Base-by-base conservation (phyloP, 2,797 vertebrate species). In the Mormyrus hasselquistii region DNA sequence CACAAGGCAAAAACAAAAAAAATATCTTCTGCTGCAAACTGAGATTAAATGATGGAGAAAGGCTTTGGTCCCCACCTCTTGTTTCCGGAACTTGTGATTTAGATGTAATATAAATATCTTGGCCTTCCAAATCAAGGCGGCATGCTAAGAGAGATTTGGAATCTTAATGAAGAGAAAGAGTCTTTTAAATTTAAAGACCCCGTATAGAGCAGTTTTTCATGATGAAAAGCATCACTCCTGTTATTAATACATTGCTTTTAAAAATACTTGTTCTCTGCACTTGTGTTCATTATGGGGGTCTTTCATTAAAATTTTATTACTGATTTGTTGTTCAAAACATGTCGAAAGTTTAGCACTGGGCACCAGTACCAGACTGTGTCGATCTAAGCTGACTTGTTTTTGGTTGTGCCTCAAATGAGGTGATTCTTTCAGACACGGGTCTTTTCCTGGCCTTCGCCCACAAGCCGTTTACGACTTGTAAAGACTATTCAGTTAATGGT, bases 401-500 rank as follows among this genome's bases (percentile, higher is more conserved):
- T 91, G 88, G 84, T 73, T 90, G 69, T 86, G 41, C 25, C 0
- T 12, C 38, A 79, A 7, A 79, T 79, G 41, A 79, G 16, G 16
- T 44, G 73, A 44, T 19, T n/a, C 0, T 73, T 88, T 87, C 92
- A 76, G 82, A 49, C 88, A 59, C 76, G 83, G 88, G 19, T 88
- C 87, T 62, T 55, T 79, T 12, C 87, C 88, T 91, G 79, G 57
- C 47, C n/a, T 85, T 2, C 52, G 22, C 65, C 89, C 87, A 29
- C 19, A 90, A 89, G 38, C 89, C 87, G 69, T 53, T 59, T 69
- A 53, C 29, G 8, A 10, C 90, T 92, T 62, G 88, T 90, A 9
- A 2, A 89, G 59, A 92, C 90, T 87, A 84, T 92, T 90, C 89
- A 90, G 88, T 89, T 93, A 92, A 93, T 91, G 90, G 93, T 92